These are phyloP conservation scores for Esox masquinongy DNA, from an alignment of 2,797 vertebrate species.

Conservation along the genomic window DNA sequence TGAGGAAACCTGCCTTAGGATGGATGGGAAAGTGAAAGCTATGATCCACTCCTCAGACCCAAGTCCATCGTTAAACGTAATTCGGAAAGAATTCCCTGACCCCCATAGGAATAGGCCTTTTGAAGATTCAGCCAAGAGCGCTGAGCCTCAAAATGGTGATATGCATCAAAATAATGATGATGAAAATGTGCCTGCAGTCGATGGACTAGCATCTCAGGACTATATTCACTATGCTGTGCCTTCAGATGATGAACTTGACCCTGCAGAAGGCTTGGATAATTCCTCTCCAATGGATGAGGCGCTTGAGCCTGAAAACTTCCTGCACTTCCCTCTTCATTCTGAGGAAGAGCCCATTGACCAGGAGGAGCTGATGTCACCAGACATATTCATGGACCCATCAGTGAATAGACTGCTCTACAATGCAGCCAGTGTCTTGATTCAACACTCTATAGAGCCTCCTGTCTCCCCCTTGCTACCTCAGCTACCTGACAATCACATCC, in stretches of 20 bases:
- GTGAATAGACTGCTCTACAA: slow-evolving; percentile 85
- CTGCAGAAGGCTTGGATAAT: slow-evolving; percentile 85
- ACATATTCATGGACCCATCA: slow-evolving; percentile 87
- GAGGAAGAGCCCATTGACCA: slow-evolving; percentile 70
- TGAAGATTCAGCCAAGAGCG: slow-evolving; percentile 79
- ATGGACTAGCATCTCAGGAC: slow-evolving; percentile 96
- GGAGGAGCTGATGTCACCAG: slow-evolving; percentile 73
- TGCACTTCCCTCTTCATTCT: slow-evolving; percentile 62
- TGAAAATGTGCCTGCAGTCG: slow-evolving; percentile 95
- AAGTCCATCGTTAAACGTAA: slow-evolving; percentile 76
- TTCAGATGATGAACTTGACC: slow-evolving; percentile 98
- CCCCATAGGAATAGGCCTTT: slow-evolving; percentile 87
- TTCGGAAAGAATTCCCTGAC: slow-evolving; percentile 53
- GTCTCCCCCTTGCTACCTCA: slow-evolving; percentile 94
- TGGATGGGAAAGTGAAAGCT: slow-evolving; percentile 81
- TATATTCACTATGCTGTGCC: slow-evolving; percentile 99
- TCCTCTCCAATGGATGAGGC: slow-evolving; percentile 95
- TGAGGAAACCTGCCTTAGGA: slow-evolving; percentile 83
- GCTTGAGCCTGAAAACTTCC: slow-evolving; percentile 79
- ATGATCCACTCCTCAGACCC: slow-evolving; percentile 80
- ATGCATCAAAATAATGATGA: slow-evolving; percentile 88
- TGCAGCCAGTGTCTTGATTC: slow-evolving; percentile 86
- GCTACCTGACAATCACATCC: slow-evolving; percentile 83
- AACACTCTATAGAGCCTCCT: slow-evolving; percentile 78
- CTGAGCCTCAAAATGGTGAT: slow-evolving; percentile 84